Percentiles rank a stretch among this genome's conserved stretches.
These are phyloP conservation scores for Drosophila falleni DNA, from an alignment of 2,888 invertebrate genomes.

Conservation along the genomic window DNA sequence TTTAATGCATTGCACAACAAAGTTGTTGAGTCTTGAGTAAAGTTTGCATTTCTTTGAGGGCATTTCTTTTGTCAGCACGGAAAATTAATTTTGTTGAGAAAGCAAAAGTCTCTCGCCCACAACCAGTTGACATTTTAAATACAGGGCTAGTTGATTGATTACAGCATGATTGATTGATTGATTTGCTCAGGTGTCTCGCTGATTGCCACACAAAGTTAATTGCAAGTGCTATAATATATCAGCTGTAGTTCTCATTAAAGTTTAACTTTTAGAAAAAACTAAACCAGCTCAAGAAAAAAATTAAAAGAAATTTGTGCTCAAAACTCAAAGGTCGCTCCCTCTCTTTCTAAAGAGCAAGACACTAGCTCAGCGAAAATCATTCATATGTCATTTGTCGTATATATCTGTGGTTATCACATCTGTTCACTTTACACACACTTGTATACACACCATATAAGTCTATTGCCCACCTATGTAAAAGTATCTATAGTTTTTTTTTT, in stretches of 20 bases:
- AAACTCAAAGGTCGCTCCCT: conserved; percentile 27
- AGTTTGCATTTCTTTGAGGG: conserved; percentile 12
- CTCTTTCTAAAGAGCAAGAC: too few species aligned
- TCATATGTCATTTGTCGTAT: conserved; percentile 26
- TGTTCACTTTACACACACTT: neutral
- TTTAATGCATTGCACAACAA: conserved; percentile 57
- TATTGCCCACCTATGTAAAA: neutral
- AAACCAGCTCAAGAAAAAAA: neutral
- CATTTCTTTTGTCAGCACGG: conserved; percentile 29
- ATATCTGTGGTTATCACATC: conserved; percentile 7
- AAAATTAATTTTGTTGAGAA: conserved; percentile 53
- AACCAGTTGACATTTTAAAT: conserved; percentile 68
- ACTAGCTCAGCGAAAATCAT: conserved; percentile 19
- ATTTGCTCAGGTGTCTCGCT: neutral
- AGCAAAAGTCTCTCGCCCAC: conserved; percentile 9
- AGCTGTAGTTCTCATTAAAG: neutral
- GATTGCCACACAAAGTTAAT: neutral
- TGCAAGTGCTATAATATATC: neutral
- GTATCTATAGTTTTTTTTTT: conserved; percentile 21
- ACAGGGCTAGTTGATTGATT: conserved; percentile 71
- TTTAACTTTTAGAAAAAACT: neutral
- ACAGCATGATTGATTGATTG: conserved; percentile 66
- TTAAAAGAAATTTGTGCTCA: neutral
- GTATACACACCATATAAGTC: conserved; percentile 18
- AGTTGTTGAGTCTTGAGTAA: conserved; percentile 10